phyloP scores from a whole-genome alignment of 2,888 invertebrate species.

The Nomada hirtipes region DNA sequence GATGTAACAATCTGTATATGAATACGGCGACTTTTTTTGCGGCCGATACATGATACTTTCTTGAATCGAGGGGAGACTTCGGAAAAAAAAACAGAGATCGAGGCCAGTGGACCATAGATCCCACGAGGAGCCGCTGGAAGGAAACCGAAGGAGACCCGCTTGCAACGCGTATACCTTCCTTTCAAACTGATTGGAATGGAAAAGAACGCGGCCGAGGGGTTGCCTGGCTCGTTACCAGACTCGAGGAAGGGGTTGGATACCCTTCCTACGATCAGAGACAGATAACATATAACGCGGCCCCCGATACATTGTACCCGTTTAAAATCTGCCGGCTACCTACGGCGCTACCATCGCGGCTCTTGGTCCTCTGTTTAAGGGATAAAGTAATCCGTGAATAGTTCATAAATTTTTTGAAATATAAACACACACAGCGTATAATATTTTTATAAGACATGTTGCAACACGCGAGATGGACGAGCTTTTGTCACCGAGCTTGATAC shows the following conservation, averaged over 20 bases:
- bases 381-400: constrained; percentile 36
- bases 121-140: constrained; percentile 54
- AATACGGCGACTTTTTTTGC: constrained; percentile 71
- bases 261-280: constrained; percentile 68
- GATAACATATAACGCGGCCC: constrained; percentile 70
- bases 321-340: constrained; percentile 39
- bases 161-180: constrained; percentile 43
- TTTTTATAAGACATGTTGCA: too few relatives aligned
- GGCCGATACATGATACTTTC: constrained; percentile 78
- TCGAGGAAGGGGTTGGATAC: constrained; percentile 71
- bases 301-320: constrained; percentile 71
- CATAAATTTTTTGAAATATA: too few relatives aligned
- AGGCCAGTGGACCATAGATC: constrained; percentile 75
- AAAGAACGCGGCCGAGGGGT: constrained; percentile 63
- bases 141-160: constrained; percentile 44
- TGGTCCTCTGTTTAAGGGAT: constrained; percentile 31
- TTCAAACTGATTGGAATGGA: constrained; percentile 75
- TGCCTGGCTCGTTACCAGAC: constrained; percentile 65
- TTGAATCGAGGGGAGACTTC: constrained; percentile 56
- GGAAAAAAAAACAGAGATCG: constrained; percentile 58
- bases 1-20: constrained; percentile 67
- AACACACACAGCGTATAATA: too few relatives aligned
- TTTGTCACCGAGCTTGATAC: too few relatives aligned
- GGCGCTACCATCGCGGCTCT: constrained; percentile 38
- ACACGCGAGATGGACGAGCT: too few relatives aligned